Evolutionary conservation across 2,113 vertebrate species (phyloP).

Genomic region (Phylloscopus trochilus): DNA sequence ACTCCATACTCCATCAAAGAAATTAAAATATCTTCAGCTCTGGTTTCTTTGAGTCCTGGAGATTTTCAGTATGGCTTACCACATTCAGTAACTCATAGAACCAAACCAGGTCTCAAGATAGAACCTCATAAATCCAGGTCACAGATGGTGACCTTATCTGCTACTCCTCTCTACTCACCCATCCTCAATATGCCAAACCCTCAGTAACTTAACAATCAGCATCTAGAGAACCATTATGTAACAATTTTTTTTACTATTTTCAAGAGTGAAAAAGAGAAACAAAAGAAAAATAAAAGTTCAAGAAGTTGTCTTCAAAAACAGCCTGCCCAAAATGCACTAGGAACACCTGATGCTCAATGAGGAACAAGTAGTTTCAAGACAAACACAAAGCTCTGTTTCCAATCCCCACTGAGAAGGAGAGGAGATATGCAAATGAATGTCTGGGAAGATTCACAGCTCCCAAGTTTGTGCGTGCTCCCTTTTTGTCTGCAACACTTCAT

Average conservation of each 20-base stretch:
- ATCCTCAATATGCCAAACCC: background rate
- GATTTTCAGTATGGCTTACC: fast-evolving
- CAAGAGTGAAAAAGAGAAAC: background rate
- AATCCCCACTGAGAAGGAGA: background rate
- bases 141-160: background rate
- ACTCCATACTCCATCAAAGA: fast-evolving
- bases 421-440: constrained; percentile 37
- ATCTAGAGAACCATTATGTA: background rate
- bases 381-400: background rate
- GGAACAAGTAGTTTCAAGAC: background rate
- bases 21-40: fast-evolving
- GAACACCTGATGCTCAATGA: background rate
- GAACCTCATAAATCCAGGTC: background rate
- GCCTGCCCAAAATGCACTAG: background rate
- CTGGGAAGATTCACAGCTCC: background rate
- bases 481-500: constrained; percentile 40
- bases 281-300: background rate
- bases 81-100: background rate
- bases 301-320: background rate
- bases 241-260: background rate
- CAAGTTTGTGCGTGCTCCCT: background rate
- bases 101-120: background rate
- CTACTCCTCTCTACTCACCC: background rate
- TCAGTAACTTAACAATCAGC: background rate
- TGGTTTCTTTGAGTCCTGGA: background rate